phyloP scores from a whole-genome alignment of 2,888 invertebrate species.

The Orchesella flavescens region DNA sequence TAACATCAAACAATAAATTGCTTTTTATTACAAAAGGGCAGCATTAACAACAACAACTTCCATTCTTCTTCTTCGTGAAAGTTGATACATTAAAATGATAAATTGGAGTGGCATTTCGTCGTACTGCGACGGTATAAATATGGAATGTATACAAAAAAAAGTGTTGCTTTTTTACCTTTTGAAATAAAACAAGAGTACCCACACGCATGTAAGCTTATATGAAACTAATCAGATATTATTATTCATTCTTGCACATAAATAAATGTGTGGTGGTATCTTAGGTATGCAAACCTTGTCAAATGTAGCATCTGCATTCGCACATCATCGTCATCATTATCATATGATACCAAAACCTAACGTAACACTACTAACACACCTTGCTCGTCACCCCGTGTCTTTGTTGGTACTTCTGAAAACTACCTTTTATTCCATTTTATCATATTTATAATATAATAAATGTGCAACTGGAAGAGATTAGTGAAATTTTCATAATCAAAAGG shows the following conservation, averaged over 20 bases:
- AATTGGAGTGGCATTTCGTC: conserved; percentile 33
- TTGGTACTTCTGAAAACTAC: background rate
- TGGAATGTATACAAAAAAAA: background rate
- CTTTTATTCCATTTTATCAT: background rate
- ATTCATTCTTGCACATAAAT: background rate
- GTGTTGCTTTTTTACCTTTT: background rate
- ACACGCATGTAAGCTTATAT: background rate
- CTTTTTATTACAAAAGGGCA: conserved; percentile 3
- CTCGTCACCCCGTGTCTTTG: background rate
- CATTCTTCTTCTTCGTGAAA: conserved; percentile 46
- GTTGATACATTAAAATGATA: conserved; percentile 54
- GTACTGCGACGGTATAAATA: conserved; percentile 5
- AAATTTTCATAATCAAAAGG: conserved; percentile 1
- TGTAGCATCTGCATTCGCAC: background rate
- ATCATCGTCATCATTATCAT: background rate
- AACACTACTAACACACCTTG: background rate
- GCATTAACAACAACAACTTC: conserved; percentile 16
- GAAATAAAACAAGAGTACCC: background rate
- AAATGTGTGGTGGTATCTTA: background rate
- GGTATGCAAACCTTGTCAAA: background rate
- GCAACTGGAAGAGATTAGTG: conserved; percentile 5
- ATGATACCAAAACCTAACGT: background rate
- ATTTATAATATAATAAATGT: background rate
- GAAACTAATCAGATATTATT: background rate
- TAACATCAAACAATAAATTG: conserved; percentile 1